These are phyloP conservation scores for Acrocyrtus sp. DNA, from an alignment of 2,888 invertebrate species.

Conservation along the genomic window DNA sequence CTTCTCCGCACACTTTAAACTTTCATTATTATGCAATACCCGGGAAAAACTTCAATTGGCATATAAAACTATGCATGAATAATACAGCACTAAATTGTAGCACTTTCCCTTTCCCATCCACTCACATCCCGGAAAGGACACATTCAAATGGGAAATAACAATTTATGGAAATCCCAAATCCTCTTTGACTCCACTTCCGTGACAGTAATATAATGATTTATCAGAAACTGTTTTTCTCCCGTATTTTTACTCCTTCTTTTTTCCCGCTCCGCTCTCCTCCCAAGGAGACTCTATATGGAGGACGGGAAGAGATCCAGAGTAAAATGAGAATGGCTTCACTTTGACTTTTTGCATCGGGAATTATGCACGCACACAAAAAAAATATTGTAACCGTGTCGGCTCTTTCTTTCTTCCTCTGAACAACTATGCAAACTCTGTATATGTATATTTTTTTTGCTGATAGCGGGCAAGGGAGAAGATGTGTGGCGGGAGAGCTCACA, in stretches of 20 bases:
- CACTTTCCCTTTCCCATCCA: not conserved
- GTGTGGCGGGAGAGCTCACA: not conserved
- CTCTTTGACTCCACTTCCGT: conserved; percentile 61
- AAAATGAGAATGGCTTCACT: not conserved
- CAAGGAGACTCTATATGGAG: no score
- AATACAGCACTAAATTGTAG: not conserved
- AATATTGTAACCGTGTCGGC: no score
- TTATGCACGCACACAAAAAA: no score
- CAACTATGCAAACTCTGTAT: no score
- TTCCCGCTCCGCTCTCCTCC: no score
- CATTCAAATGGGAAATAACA: not conserved
- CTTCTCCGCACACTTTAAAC: conserved; percentile 1
- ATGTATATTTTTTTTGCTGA: no score
- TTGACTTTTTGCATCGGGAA: no score
- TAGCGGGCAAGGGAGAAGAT: no score
- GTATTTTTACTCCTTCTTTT: conserved; percentile 53
- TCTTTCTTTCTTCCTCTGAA: no score
- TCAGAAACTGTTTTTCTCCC: conserved; percentile 61
- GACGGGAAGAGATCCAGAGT: not conserved
- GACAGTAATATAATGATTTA: conserved; percentile 64
- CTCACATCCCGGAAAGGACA: no score
- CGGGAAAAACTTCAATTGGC: not conserved
- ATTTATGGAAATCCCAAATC: conserved; percentile 59
- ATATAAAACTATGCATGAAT: no score
- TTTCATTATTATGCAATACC: conserved; percentile 2